Evolutionary conservation across 2,888 invertebrate species (phyloP).

Genomic region (Coleophora deauratella): DNA sequence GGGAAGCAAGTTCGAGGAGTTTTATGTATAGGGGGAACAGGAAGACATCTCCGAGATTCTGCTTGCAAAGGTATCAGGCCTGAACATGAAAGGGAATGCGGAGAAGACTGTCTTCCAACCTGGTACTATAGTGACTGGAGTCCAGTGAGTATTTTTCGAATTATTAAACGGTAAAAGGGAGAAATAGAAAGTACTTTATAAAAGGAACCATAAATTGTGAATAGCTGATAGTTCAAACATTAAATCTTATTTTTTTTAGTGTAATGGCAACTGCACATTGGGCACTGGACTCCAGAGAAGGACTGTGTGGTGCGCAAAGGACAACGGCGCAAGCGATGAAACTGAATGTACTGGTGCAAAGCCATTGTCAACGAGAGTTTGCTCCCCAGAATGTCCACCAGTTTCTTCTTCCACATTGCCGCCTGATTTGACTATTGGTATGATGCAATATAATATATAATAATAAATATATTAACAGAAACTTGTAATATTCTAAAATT

Average conservation of each 20-base stretch:
- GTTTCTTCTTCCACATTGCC: slow-evolving; percentile 18
- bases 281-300: slow-evolving; percentile 59
- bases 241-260: slow-evolving; percentile 34
- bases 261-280: slow-evolving; percentile 45
- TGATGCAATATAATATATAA: too few relatives aligned
- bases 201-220: too few relatives aligned
- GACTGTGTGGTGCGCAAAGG: slow-evolving; percentile 64
- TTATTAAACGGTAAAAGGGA: too few relatives aligned
- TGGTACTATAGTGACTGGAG: slow-evolving; percentile 87
- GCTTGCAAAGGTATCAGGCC: slow-evolving; percentile 79
- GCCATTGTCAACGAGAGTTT: slow-evolving; percentile 20
- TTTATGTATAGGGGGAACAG: slow-evolving; percentile 73
- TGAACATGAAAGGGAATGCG: slow-evolving; percentile 77
- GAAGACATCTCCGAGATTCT: slow-evolving; percentile 72
- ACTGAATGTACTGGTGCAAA: slow-evolving; percentile 46
- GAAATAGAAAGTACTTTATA: too few relatives aligned
- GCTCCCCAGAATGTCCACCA: slow-evolving; percentile 21
- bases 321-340: slow-evolving; percentile 29
- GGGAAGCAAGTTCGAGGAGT: slow-evolving; percentile 79
- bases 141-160: slow-evolving; percentile 55
- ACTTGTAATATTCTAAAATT: too few relatives aligned
- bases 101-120: slow-evolving; percentile 71
- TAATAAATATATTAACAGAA: too few relatives aligned
- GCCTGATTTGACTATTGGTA: slow-evolving; percentile 37
- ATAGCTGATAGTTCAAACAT: too few relatives aligned